Evolutionary conservation across 2,113 vertebrate genomes (phyloP).

Genomic region (Microcebus murinus): DNA sequence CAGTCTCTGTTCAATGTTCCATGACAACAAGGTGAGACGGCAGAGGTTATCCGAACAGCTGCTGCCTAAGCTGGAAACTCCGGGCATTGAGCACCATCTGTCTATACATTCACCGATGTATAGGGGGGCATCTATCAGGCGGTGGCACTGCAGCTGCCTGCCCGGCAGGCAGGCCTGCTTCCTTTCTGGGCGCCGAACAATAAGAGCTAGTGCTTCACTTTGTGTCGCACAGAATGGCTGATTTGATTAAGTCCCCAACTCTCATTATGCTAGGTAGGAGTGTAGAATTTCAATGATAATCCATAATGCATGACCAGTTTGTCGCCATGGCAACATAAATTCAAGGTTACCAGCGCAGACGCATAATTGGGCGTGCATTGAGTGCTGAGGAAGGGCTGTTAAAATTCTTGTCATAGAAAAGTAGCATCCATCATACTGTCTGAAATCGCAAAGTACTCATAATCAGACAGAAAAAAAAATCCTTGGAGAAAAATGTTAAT

Average conservation of each 20-base stretch:
- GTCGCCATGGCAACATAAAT: constrained; percentile 99
- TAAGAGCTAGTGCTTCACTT: constrained; percentile 96
- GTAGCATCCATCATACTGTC: constrained; percentile 98
- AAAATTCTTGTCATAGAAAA: constrained; percentile 99
- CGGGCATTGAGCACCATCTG: constrained; percentile 99
- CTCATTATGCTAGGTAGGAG: constrained; percentile 99
- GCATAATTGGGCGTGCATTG: constrained; percentile 99
- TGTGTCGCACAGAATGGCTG: constrained; percentile 99
- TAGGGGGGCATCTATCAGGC: constrained; percentile 98
- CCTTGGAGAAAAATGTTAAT: constrained; percentile 93
- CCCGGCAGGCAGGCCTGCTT: constrained; percentile 91
- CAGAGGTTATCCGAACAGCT: constrained; percentile 98
- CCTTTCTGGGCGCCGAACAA: constrained; percentile 93
- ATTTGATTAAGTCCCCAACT: constrained; percentile 99
- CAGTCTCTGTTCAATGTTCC: constrained; percentile 93
- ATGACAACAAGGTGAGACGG: constrained; percentile 99
- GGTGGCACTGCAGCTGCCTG: constrained; percentile 93
- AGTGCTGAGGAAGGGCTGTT: constrained; percentile 99
- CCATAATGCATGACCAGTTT: constrained; percentile 99
- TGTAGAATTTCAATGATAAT: constrained; percentile 99
- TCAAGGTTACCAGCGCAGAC: constrained; percentile 99
- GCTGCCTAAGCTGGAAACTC: constrained; percentile 96
- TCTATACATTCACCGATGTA: constrained; percentile 96
- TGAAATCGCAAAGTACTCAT: constrained; percentile 96
- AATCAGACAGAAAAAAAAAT: constrained; percentile 95